phyloP scores from a whole-genome alignment of 2,113 vertebrate genomes.

The Xiphophorus maculatus region DNA sequence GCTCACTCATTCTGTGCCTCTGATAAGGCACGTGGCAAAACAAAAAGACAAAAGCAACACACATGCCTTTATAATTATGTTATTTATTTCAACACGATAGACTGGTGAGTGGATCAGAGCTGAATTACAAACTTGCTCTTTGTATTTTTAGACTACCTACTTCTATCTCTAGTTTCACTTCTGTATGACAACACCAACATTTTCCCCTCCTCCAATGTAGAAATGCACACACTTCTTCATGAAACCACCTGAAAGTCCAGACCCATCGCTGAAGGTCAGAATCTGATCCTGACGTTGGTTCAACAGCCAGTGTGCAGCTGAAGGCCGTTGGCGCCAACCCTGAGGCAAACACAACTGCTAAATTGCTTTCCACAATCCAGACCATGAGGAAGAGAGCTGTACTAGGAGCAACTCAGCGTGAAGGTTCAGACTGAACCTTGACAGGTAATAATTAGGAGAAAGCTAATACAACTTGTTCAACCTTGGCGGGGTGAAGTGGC shows the following conservation, averaged over 20 bases:
- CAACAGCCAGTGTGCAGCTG: background rate
- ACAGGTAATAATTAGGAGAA: no score
- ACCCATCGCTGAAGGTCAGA: background rate
- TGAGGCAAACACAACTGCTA: background rate
- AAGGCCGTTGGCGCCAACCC: background rate
- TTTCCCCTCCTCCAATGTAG: background rate
- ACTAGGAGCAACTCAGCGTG: background rate
- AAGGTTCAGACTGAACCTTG: no score
- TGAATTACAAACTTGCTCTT: background rate
- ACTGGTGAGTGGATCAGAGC: background rate
- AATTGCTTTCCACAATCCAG: background rate
- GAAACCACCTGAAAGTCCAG: background rate
- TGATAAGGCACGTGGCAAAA: background rate
- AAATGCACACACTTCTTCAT: background rate
- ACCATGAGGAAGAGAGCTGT: background rate
- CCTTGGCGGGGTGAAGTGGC: no score
- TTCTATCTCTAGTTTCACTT: background rate
- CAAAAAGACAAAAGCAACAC: background rate
- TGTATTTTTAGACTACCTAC: background rate
- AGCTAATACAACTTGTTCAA: no score
- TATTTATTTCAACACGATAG: background rate
- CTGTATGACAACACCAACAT: background rate
- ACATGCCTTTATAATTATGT: background rate
- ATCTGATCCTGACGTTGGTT: background rate
- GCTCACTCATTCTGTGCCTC: conserved; percentile 2